Evolutionary conservation across 1,140 invertebrate genomes (phyloP).

Genomic region (Orchestia grillus): DNA sequence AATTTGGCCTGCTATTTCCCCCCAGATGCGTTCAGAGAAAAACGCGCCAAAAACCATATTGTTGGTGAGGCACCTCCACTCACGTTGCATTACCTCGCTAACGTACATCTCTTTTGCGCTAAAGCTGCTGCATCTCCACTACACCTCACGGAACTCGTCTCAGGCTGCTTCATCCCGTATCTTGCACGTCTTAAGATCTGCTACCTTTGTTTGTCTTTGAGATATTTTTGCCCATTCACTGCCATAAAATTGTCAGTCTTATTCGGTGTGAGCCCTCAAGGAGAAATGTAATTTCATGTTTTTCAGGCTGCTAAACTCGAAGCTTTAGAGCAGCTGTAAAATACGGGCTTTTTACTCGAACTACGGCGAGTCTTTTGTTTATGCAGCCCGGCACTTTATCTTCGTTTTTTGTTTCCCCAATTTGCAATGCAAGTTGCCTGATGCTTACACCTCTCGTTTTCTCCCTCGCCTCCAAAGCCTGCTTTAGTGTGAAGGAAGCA

Average conservation of each 20-base stretch:
- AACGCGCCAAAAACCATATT: too few species aligned
- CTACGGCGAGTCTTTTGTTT: neutral
- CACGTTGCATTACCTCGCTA: too few species aligned
- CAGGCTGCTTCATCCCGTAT: too few species aligned
- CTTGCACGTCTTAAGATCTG: too few species aligned
- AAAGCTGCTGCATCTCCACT: too few species aligned
- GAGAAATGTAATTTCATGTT: neutral
- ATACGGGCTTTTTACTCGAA: neutral
- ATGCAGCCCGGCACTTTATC: neutral
- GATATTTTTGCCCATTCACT: neutral
- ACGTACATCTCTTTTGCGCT: too few species aligned
- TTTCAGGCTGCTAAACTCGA: neutral
- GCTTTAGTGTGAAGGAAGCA: neutral
- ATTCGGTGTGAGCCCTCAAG: neutral
- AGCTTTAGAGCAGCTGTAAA: neutral
- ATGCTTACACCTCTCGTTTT: neutral
- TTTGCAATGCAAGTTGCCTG: neutral
- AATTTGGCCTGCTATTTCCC: too few species aligned
- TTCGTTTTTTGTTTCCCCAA: neutral
- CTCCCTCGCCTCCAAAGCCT: neutral
- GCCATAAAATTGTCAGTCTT: neutral
- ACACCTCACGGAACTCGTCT: too few species aligned
- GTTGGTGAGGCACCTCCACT: too few species aligned
- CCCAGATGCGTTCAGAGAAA: too few species aligned
- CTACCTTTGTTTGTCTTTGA: neutral